A percentile compares a stretch with the other conserved stretches of the same genome.
Conservation (phyloP, 2,113 vertebrate species). For the Lathamus discolor region DNA sequence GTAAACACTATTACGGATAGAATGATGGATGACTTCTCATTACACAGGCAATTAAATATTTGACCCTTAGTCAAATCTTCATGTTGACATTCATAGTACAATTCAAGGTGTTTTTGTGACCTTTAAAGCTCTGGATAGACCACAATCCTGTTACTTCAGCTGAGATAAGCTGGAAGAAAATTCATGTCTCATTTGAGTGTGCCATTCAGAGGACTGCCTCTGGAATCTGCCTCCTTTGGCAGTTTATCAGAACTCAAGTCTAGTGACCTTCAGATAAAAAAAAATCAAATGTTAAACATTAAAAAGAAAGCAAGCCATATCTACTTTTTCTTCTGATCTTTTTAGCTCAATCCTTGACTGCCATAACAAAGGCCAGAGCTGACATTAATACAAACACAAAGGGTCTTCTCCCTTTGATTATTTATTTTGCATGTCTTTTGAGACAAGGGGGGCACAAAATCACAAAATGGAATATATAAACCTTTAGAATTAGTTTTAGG, state of each 20-base stretch:
- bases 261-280: neutral
- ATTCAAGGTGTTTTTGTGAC: neutral
- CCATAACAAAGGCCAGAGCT: neutral
- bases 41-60: conserved; percentile 40
- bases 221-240: conserved; percentile 12
- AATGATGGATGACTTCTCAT: neutral
- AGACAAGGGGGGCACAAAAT: no score
- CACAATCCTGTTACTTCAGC: neutral
- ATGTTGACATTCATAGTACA: neutral
- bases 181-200: neutral
- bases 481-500: no score
- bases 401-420: neutral
- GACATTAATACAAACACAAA: neutral
- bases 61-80: neutral
- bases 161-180: conserved; percentile 21
- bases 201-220: neutral
- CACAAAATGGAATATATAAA: no score
- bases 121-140: conserved; percentile 15
- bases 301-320: neutral
- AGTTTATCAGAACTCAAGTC: neutral
- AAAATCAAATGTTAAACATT: neutral
- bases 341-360: neutral
- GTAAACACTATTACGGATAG: neutral
- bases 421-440: neutral
- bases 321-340: neutral